These are phyloP conservation scores for Salvator merianae DNA, from an alignment of 2,113 vertebrate genomes.

Conservation along the genomic window DNA sequence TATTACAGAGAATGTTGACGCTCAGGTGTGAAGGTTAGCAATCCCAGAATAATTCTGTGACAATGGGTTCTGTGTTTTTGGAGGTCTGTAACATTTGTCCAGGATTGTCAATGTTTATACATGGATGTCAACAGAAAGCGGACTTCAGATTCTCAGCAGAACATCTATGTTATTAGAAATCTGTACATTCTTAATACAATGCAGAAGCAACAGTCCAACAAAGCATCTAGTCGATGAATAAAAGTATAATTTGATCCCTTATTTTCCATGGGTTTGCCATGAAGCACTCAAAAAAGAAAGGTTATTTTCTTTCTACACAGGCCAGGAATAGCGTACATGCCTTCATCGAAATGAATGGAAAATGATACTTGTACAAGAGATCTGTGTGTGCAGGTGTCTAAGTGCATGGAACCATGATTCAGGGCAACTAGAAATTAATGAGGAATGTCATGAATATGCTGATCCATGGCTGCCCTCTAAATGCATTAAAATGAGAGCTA, in stretches of 20 bases:
- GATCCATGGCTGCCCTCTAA: not conserved
- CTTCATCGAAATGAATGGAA: not conserved
- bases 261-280: not conserved
- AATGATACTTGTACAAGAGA: conserved; percentile 1
- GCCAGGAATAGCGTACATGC: not conserved
- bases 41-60: not conserved
- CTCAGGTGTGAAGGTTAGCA: not conserved
- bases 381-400: not conserved
- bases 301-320: not conserved
- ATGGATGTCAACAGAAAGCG: not conserved
- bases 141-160: not conserved
- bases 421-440: not conserved
- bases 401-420: not conserved
- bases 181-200: not conserved
- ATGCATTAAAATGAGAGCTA: not conserved
- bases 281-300: not conserved
- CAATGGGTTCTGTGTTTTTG: not conserved
- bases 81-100: not conserved
- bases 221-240: not conserved
- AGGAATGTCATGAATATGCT: not conserved
- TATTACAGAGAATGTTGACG: not conserved
- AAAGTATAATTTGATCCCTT: not conserved
- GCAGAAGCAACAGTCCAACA: not conserved
- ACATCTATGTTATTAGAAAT: not conserved
- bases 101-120: not conserved